Conservation (phyloP, 2,797 vertebrate species). For the Lepus townsendii region DNA sequence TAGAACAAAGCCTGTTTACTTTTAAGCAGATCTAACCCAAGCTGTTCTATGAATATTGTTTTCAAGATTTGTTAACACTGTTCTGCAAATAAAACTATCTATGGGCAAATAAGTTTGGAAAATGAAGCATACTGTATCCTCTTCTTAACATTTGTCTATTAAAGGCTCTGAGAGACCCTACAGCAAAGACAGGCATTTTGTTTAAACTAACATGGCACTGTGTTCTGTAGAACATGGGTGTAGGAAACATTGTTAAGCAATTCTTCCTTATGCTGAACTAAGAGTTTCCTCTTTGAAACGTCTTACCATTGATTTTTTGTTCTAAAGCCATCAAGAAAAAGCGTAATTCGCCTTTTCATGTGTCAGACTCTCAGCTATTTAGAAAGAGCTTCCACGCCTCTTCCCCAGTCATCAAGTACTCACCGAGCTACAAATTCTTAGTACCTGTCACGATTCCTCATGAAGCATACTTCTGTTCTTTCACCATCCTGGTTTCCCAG, state of each 20-base stretch:
- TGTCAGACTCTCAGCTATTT: not conserved
- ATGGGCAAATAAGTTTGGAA: slow-evolving; percentile 35
- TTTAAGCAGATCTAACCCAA: slow-evolving; percentile 55
- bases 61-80: slow-evolving; percentile 49
- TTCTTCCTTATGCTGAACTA: slow-evolving; percentile 34
- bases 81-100: slow-evolving; percentile 66
- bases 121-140: not conserved
- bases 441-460: slow-evolving; percentile 35
- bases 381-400: not conserved
- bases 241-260: not conserved
- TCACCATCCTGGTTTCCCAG: not conserved
- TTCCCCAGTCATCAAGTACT: not conserved
- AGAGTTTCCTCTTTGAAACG: slow-evolving; percentile 33
- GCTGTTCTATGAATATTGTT: slow-evolving; percentile 39
- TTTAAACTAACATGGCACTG: not conserved
- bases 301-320: not conserved
- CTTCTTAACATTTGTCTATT: not conserved
- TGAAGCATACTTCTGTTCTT: not conserved
- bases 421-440: not conserved
- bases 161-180: slow-evolving; percentile 14
- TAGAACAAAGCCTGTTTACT: slow-evolving; percentile 31
- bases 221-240: not conserved
- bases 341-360: not conserved
- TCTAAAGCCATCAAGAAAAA: not conserved
- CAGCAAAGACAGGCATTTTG: not conserved